Conservation (phyloP, 2,797 vertebrate species). For the Choloepus didactylus region DNA sequence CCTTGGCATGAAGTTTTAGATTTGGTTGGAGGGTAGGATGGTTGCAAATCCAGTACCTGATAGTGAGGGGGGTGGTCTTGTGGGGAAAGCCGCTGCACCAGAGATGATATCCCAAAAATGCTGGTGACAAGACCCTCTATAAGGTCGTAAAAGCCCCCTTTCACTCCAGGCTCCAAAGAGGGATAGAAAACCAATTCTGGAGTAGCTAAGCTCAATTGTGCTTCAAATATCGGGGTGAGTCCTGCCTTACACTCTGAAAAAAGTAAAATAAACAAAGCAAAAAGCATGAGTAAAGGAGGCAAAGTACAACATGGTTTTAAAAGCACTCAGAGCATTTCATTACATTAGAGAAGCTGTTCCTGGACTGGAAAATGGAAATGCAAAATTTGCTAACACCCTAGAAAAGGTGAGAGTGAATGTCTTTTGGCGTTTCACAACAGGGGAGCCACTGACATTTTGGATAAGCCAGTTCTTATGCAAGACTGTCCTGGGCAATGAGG, state of each 20-base stretch:
- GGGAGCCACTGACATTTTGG: not conserved
- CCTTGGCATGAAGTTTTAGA: not conserved
- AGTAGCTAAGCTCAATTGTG: constrained; percentile 91
- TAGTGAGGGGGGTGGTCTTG: constrained; percentile 90
- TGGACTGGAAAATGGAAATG: not conserved
- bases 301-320: not conserved
- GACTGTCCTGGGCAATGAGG: not conserved
- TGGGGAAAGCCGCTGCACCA: constrained; percentile 92
- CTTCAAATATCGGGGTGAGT: constrained; percentile 92
- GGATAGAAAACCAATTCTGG: constrained; percentile 94
- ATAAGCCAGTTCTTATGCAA: not conserved
- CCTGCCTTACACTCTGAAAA: constrained; percentile 89
- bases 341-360: not conserved
- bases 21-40: not conserved
- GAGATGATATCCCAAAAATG: constrained; percentile 91
- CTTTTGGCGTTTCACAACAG: not conserved
- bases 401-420: not conserved
- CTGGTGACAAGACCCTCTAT: constrained; percentile 91
- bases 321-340: not conserved
- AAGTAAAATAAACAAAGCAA: not conserved
- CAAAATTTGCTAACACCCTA: not conserved
- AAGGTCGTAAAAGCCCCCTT: constrained; percentile 91
- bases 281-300: not conserved
- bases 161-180: constrained; percentile 90
- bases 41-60: constrained; percentile 89